These are phyloP conservation scores for Heliconius hermathena DNA, from an alignment of 1,140 invertebrate species.

Conservation along the genomic window DNA sequence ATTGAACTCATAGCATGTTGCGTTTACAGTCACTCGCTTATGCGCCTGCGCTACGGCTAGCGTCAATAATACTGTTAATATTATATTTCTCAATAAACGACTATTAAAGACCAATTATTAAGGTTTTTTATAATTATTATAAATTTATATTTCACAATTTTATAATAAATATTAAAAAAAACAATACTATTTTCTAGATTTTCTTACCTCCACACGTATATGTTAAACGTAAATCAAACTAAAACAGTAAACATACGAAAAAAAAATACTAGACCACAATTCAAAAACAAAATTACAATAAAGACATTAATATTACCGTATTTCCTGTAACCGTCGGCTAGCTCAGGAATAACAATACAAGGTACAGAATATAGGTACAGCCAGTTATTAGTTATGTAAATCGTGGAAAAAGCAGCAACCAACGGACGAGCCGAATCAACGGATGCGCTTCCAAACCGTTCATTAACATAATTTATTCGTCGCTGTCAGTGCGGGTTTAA, in stretches of 20 bases:
- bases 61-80: too few species aligned
- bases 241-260: neutral
- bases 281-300: slow-evolving; percentile 22
- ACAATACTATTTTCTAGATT: neutral
- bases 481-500: slow-evolving; percentile 73
- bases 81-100: too few species aligned
- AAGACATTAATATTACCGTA: slow-evolving; percentile 15
- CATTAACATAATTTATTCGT: slow-evolving; percentile 80
- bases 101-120: neutral
- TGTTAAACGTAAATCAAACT: neutral
- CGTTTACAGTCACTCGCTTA: too few species aligned
- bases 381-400: slow-evolving; percentile 67
- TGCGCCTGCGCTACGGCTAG: too few species aligned
- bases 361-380: slow-evolving; percentile 35
- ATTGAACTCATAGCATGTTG: too few species aligned
- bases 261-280: neutral
- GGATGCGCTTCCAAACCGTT: slow-evolving; percentile 76
- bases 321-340: slow-evolving; percentile 14
- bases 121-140: neutral
- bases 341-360: slow-evolving; percentile 23
- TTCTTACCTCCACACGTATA: neutral
- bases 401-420: slow-evolving; percentile 58
- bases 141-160: neutral
- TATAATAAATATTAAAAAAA: too few species aligned
- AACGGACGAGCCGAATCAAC: slow-evolving; percentile 72